phyloP scores from a whole-genome alignment of 1,140 invertebrate species.

The Epicauta chinensis region DNA sequence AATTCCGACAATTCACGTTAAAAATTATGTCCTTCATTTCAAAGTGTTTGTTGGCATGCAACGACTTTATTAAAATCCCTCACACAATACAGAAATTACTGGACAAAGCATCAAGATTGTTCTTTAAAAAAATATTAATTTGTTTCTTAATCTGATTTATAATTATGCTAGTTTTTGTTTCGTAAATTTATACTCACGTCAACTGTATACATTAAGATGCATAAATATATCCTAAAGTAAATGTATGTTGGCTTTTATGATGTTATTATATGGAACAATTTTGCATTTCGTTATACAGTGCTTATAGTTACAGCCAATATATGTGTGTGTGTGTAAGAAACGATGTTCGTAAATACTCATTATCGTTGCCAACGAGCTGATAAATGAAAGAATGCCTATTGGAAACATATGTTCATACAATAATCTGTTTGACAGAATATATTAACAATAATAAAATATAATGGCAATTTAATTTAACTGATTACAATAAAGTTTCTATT shows the following conservation, averaged over 20 bases:
- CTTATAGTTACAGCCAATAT: constrained; percentile 8
- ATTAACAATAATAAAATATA: no score
- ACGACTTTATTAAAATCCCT: background rate
- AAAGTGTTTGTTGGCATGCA: background rate
- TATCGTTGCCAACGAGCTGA: no score
- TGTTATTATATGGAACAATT: constrained; percentile 21
- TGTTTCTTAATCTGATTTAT: constrained; percentile 11
- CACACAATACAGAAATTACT: no score
- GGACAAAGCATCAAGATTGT: constrained; percentile 4
- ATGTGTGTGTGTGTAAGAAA: background rate
- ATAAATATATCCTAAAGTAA: constrained; percentile 25
- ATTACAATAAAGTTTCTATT: no score
- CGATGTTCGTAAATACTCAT: no score
- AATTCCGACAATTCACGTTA: no score
- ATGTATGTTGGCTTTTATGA: constrained; percentile 25
- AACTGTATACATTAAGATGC: constrained; percentile 2
- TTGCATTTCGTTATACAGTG: constrained; percentile 16
- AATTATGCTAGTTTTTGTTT: constrained; percentile 9
- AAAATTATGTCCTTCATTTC: no score
- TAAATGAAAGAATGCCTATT: no score
- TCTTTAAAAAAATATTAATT: constrained; percentile 14
- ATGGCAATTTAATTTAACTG: no score
- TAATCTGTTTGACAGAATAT: no score
- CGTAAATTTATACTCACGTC: no score
- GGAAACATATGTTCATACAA: no score